Base-by-base conservation (phyloP, 2,797 vertebrate genomes). In the Pelochelys cantorii region DNA sequence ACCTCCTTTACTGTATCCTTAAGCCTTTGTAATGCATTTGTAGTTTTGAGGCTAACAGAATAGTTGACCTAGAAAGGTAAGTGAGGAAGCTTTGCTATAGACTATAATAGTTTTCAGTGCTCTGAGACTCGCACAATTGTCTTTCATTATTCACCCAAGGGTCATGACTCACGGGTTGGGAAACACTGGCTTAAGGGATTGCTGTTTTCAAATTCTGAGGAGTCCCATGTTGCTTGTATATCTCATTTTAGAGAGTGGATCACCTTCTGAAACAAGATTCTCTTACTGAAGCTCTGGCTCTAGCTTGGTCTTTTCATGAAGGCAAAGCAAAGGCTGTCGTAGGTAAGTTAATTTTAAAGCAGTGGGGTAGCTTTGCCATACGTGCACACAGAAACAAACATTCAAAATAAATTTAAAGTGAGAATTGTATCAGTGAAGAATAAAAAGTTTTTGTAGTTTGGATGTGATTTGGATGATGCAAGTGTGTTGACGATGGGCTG, bases 301-400 rank as follows among this genome's bases (percentile, higher is more conserved):
- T 99, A 84, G 99, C 99, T 31, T 99, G 99, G 99, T 99, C 99
- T 48, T 99, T 99, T 95, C 98, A 99, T 57, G 99, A 99, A 96
- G 99, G 99, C 89, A 99, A 98, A 88, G 99, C 99, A 75, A 99
- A 99, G 96, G 99, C 99, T 92, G 99, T 99, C 53, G 98, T 99
- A 79, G 99, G 99, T 99, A 97, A 97, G 98, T 98, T 54, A 23
- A 20, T 13, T 96, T 75, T 27, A 83, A 86, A 74, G 14, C 4
- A 11, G 13, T n/a, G 29, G 80, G 54, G 9, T 54, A 68, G 13
- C 13, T 62, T 94, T 93, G 31, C 89, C 89, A 77, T 22, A 29
- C 55, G 0, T 84, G 11, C 10, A 27, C 10, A 5, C 84, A 75
- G 10, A 81, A n/a, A 25, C 20, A 86, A 82, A 80, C 6, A 29